Percentiles rank a stretch among this genome's conserved stretches.
phyloP scores from a whole-genome alignment of 2,113 vertebrate species.

The Hydrolagus affinis region DNA sequence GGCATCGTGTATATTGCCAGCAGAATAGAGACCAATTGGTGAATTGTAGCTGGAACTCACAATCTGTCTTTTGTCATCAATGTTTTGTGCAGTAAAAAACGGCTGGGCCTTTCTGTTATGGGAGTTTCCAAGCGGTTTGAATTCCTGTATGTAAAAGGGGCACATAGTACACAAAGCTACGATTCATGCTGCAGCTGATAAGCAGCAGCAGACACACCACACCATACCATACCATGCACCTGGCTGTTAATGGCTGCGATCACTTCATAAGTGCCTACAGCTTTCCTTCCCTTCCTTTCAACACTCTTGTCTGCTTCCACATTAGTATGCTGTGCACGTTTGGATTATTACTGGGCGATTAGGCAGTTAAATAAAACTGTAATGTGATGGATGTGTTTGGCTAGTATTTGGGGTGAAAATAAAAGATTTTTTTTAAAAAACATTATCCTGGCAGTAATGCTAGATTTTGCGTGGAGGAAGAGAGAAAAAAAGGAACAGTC shows the following conservation, averaged over 20 bases:
- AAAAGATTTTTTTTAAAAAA: no score
- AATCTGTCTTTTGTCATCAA: conserved; percentile 92
- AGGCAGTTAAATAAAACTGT: not conserved
- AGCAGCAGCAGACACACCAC: conserved; percentile 40
- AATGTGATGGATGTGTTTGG: not conserved
- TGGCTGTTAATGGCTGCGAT: not conserved
- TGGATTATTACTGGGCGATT: no score
- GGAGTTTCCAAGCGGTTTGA: conserved; percentile 76
- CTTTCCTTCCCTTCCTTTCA: not conserved
- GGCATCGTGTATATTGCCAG: conserved; percentile 91
- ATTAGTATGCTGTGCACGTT: not conserved
- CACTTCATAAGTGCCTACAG: not conserved
- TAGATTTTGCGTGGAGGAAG: not conserved
- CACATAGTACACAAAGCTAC: conserved; percentile 71
- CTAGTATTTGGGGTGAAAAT: not conserved
- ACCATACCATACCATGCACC: no score
- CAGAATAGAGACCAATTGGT: conserved; percentile 94
- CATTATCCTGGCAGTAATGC: not conserved
- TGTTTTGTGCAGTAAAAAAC: conserved; percentile 88
- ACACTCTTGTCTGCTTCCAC: not conserved
- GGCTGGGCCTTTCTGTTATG: conserved; percentile 91
- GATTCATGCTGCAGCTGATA: conserved; percentile 53
- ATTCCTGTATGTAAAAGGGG: conserved; percentile 70
- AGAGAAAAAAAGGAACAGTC: not conserved
- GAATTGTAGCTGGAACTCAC: conserved; percentile 96